Base-by-base conservation (phyloP, 2,113 vertebrate species). In the Puffinus mauretanicus region DNA sequence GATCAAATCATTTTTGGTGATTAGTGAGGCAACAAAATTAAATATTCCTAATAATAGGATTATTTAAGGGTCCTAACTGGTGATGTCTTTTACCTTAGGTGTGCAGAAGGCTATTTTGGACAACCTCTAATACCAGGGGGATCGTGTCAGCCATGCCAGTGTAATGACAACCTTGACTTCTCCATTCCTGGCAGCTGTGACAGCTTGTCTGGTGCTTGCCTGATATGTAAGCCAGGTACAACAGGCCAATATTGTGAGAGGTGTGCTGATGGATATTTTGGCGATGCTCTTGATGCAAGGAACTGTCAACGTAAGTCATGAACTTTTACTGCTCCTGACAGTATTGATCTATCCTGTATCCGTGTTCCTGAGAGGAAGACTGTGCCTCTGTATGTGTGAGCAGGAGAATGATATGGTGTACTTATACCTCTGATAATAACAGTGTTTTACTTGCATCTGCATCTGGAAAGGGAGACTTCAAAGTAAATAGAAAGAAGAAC, bases 111-210 rank as follows among this genome's bases (percentile, higher is more conserved):
- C 67, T 99, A 98, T 98, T 99, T 98, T 51, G 99, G 99, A 75
- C 98, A 98, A 78, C 99, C 99, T 81, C 75, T 94, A 20, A 93
- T 98, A 93, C 98, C 98, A 38, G 99, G 99, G 29, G 98, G 98
- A 92, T 99, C 97, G 2, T 99, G 99, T 97, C 98, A 98, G 90
- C 99, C 98, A 13, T 99, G 99, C 95, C 97, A 97, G 16, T 99
- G 99, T 98, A 98, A 98, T 94, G 98, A 98, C 92, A 99, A 99
- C 98, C 98, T 99, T 97, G 99, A 99, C 98, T 98, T 98, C 82
- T 98, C 98, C 32, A 9, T 97, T 86, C 98, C 98, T 92, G 98
- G 98, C 94, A 99, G 99, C 98, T 99, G 99, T 96, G 98, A 99
- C 98, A 98, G 99, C 82, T 97, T 99, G 98, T 99, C 99, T 88